phyloP scores from a whole-genome alignment of 2,888 invertebrate genomes.

The Drosophila birchii region DNA sequence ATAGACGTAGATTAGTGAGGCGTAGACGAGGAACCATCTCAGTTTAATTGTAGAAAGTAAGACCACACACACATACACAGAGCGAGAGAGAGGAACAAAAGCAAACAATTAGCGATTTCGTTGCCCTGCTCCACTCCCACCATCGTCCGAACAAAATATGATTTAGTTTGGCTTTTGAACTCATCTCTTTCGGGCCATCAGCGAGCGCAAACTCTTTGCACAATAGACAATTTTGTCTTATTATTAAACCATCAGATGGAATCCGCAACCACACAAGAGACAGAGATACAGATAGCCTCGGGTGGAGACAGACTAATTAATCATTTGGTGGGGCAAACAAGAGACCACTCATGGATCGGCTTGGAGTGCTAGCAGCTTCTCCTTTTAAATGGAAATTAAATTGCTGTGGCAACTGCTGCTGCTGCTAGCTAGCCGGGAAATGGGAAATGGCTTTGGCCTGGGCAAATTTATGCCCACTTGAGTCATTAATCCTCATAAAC shows the following conservation, averaged over 20 bases:
- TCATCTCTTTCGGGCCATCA: conserved; percentile 47
- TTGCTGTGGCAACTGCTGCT: conserved; percentile 57
- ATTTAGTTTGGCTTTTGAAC: conserved; percentile 66
- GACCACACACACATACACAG: conserved; percentile 8
- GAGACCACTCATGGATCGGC: conserved; percentile 38
- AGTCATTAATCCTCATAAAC: conserved; percentile 75
- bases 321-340: conserved; percentile 59
- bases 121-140: conserved; percentile 1
- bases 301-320: conserved; percentile 62
- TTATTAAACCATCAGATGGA: conserved; percentile 72
- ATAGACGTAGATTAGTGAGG: conserved; percentile 46
- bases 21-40: conserved; percentile 36
- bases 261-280: conserved; percentile 22
- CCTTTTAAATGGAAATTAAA: conserved; percentile 73
- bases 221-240: conserved; percentile 69
- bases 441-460: conserved; percentile 5
- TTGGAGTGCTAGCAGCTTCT: conserved; percentile 30
- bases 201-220: conserved; percentile 43
- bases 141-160: conserved; percentile 53
- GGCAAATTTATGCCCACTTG: conserved; percentile 70
- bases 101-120: conserved; percentile 71
- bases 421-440: conserved; percentile 8
- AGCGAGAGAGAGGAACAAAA: conserved; percentile 48
- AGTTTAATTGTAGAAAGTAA: conserved; percentile 71
- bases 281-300: conserved; percentile 4